Conservation (phyloP, 1,140 invertebrate genomes). For the Penaeus chinensis region DNA sequence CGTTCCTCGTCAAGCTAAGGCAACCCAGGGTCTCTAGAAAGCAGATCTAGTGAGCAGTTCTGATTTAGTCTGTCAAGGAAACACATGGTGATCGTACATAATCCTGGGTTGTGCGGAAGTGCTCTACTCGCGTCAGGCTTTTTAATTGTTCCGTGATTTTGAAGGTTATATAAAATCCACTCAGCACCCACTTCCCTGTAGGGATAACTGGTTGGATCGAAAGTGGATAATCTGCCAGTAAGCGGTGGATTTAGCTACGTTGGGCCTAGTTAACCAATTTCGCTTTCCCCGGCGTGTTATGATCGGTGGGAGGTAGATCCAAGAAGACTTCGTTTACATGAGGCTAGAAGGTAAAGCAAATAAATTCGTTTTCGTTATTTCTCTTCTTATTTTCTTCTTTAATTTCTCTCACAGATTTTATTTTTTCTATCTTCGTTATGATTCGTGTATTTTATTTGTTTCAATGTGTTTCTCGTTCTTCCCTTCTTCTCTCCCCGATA, state of each 20-base stretch:
- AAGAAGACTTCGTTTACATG: slow-evolving; percentile 48
- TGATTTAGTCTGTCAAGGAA: slow-evolving; percentile 26
- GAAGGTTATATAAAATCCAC: slow-evolving; percentile 34
- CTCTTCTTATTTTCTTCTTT: not conserved
- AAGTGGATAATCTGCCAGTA: too few relatives aligned
- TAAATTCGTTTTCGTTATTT: not conserved
- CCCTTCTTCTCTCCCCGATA: too few relatives aligned
- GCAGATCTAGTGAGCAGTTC: slow-evolving; percentile 40
- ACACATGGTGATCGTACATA: not conserved
- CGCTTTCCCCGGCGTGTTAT: not conserved
- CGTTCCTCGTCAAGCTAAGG: slow-evolving; percentile 27
- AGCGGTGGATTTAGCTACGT: too few relatives aligned
- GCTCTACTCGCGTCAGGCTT: slow-evolving; percentile 5
- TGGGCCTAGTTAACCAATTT: too few relatives aligned
- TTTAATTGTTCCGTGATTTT: slow-evolving; percentile 25
- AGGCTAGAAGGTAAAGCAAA: slow-evolving; percentile 46
- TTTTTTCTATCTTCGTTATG: too few relatives aligned
- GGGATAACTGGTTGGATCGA: slow-evolving; percentile 27
- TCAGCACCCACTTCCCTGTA: slow-evolving; percentile 2
- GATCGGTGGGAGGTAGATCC: not conserved
- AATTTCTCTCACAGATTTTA: too few relatives aligned
- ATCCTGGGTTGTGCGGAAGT: slow-evolving; percentile 19
- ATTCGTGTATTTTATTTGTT: too few relatives aligned
- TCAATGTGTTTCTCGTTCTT: too few relatives aligned
- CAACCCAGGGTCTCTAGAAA: slow-evolving; percentile 30